Evolutionary conservation across 2,888 invertebrate genomes (phyloP).

Genomic region (Perithous albicinctus): DNA sequence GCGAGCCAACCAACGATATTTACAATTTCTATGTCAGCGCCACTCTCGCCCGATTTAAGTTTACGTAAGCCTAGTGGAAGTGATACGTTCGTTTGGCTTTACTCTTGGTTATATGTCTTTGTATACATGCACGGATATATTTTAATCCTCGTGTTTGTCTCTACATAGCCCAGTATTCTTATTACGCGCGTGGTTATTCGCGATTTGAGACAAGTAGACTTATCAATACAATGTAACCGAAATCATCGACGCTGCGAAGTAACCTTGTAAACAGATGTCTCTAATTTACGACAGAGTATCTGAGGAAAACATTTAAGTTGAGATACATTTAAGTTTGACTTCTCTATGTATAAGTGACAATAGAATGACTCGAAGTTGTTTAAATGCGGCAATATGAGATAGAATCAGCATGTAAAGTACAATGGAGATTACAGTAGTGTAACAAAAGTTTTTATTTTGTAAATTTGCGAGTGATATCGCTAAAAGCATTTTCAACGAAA

Average conservation of each 20-base stretch:
- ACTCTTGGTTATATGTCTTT: not conserved
- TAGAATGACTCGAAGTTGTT: no score
- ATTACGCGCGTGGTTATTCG: not conserved
- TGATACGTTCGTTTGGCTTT: not conserved
- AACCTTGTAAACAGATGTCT: not conserved
- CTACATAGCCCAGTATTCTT: not conserved
- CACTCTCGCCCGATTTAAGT: constrained; percentile 51
- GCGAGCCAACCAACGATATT: constrained; percentile 56
- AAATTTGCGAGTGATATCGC: not conserved
- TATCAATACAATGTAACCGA: not conserved
- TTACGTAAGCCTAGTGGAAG: constrained; percentile 59
- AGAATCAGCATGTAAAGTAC: no score
- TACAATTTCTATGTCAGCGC: constrained; percentile 56
- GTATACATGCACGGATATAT: not conserved
- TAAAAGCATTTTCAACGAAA: not conserved
- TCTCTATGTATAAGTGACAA: not conserved
- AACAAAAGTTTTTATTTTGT: no score
- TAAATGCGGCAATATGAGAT: no score
- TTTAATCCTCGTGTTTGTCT: constrained; percentile 13
- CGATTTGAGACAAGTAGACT: not conserved
- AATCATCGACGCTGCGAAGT: not conserved
- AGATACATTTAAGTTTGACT: not conserved
- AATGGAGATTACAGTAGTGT: no score
- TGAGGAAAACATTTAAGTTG: not conserved
- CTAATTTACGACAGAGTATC: not conserved